Conservation (phyloP, 1,140 invertebrate species). For the Drosophila willistoni region DNA sequence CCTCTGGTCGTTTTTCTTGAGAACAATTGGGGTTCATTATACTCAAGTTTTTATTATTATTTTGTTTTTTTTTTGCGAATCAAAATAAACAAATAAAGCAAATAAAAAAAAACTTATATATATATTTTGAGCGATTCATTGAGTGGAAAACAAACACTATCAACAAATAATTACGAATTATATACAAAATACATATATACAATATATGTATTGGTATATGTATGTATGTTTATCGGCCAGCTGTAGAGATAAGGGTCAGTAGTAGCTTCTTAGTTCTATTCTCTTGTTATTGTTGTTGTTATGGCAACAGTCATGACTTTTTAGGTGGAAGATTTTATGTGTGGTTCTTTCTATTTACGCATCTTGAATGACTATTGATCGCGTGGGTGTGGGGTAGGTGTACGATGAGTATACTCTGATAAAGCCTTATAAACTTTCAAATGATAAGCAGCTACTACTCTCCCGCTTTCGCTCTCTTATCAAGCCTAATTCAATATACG, state of each 20-base stretch:
- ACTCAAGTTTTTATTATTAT: not conserved
- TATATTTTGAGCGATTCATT: slow-evolving; percentile 12
- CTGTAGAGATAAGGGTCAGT: slow-evolving; percentile 44
- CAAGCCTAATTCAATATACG: slow-evolving; percentile 34
- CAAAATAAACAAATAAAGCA: slow-evolving; percentile 12
- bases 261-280: not conserved
- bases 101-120: slow-evolving; percentile 1
- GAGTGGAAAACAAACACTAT: slow-evolving; percentile 27
- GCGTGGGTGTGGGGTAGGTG: not conserved
- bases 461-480: not conserved
- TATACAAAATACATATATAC: not conserved
- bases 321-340: slow-evolving; percentile 54
- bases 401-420: not conserved
- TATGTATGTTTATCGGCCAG: slow-evolving; percentile 3
- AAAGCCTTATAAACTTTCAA: not conserved
- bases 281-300: slow-evolving; percentile 16
- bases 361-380: not conserved
- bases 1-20: slow-evolving; percentile 8
- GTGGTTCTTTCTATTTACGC: slow-evolving; percentile 11
- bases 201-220: not conserved
- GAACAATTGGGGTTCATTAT: slow-evolving; percentile 16
- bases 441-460: slow-evolving; percentile 8
- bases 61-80: not conserved
- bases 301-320: slow-evolving; percentile 59
- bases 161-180: slow-evolving; percentile 27